Conservation (phyloP, 2,113 vertebrate genomes). For the Pelecanus crispus region DNA sequence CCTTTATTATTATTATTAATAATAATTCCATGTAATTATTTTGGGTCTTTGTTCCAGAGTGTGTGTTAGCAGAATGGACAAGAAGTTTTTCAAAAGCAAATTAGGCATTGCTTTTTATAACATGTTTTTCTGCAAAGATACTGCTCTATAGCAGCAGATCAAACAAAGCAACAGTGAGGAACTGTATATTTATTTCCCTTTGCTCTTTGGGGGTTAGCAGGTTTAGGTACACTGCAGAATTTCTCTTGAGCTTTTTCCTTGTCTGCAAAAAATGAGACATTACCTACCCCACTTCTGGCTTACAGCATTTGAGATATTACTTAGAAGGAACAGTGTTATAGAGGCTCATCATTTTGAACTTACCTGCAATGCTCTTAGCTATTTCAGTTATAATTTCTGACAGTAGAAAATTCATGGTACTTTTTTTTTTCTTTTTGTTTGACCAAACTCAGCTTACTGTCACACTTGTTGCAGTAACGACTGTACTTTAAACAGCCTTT, state of each 20-base stretch:
- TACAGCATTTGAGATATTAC: background rate
- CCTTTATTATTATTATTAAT: background rate
- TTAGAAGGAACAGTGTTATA: background rate
- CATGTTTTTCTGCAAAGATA: background rate
- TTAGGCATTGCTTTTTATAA: background rate
- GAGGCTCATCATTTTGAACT: background rate
- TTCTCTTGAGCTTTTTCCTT: background rate
- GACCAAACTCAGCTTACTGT: background rate
- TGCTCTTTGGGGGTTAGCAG: background rate
- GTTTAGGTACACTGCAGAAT: background rate
- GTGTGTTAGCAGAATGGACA: background rate
- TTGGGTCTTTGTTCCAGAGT: background rate
- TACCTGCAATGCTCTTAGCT: background rate
- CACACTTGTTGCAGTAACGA: background rate
- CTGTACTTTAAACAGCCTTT: background rate
- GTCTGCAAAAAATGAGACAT: background rate
- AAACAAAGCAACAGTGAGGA: background rate
- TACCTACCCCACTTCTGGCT: background rate
- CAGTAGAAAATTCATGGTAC: background rate
- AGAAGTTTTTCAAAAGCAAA: background rate
- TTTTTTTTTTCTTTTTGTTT: background rate
- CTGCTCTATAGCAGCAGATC: background rate
- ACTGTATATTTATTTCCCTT: background rate
- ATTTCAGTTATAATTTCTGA: slow-evolving; percentile 20
- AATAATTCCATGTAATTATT: background rate